A percentile compares a stretch with the other conserved stretches of the same genome.
Evolutionary conservation across 1,140 invertebrate species (phyloP).

Genomic region (Laupala kohalensis): DNA sequence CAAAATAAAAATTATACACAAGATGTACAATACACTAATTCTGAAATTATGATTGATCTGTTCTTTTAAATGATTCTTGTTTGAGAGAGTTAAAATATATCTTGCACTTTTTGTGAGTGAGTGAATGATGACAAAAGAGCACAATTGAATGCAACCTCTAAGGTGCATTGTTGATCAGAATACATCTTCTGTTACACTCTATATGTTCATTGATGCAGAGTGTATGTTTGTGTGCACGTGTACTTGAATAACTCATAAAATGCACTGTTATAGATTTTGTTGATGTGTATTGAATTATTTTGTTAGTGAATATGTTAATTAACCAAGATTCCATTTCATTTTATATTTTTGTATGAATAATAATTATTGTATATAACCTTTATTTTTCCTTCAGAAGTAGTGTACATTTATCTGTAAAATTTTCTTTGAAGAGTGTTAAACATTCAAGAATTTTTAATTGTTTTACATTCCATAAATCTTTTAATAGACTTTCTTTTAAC

Average conservation of each 20-base stretch:
- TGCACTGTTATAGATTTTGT: background rate
- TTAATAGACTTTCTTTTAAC: background rate
- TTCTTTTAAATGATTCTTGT: no score
- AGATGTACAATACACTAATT: no score
- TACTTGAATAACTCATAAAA: no score
- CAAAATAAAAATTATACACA: background rate
- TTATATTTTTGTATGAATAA: background rate
- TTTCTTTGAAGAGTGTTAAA: background rate
- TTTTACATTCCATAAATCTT: background rate
- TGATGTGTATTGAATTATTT: background rate
- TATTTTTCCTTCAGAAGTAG: background rate
- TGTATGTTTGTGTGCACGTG: no score
- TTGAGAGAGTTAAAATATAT: background rate
- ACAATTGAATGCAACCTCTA: background rate
- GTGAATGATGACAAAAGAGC: no score
- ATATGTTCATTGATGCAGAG: background rate
- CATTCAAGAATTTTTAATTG: background rate
- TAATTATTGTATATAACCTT: background rate
- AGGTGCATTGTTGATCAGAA: background rate
- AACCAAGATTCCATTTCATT: background rate
- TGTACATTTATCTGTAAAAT: background rate
- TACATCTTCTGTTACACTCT: background rate
- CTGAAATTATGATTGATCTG: no score
- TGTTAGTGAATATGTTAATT: no score
- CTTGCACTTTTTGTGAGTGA: background rate